Evolutionary conservation across 1,140 invertebrate genomes (phyloP).

Genomic region (Mylabris phalerata): DNA sequence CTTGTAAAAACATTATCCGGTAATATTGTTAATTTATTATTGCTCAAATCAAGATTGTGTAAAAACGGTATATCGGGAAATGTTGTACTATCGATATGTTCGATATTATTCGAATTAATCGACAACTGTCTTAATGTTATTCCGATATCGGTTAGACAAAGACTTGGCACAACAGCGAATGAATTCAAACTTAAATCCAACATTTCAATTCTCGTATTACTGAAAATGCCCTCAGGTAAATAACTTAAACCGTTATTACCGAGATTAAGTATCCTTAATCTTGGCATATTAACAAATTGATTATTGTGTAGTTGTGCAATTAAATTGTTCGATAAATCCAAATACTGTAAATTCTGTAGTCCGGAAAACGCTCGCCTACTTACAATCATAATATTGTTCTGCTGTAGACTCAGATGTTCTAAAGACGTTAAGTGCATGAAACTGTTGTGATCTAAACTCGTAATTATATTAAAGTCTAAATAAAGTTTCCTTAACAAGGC

Average conservation of each 20-base stretch:
- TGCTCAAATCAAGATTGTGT: conserved; percentile 67
- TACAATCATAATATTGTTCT: conserved; percentile 67
- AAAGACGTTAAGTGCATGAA: conserved; percentile 62
- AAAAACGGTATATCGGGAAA: conserved; percentile 75
- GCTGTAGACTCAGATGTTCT: conserved; percentile 65
- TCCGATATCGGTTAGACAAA: conserved; percentile 65
- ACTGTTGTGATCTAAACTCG: conserved; percentile 59
- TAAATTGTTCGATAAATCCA: conserved; percentile 73
- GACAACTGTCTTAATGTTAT: conserved; percentile 69
- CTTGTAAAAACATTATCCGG: conserved; percentile 85
- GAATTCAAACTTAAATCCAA: conserved; percentile 74
- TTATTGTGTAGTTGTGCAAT: conserved; percentile 70
- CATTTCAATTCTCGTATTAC: conserved; percentile 70
- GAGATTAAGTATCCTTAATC: conserved; percentile 68
- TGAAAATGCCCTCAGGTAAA: conserved; percentile 71
- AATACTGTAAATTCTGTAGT: conserved; percentile 62
- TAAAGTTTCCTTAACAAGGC: conserved; percentile 59
- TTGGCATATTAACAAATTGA: conserved; percentile 72
- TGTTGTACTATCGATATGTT: conserved; percentile 81
- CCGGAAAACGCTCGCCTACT: conserved; percentile 68
- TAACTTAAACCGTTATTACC: conserved; percentile 69
- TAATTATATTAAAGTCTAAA: conserved; percentile 68
- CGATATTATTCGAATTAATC: conserved; percentile 72
- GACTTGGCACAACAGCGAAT: conserved; percentile 65
- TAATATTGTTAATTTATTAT: conserved; percentile 75